Evolutionary conservation across 2,888 invertebrate species (phyloP), one percentile per base, ranked within the genome.

Genomic region (Galeopsomyia nigrocyanea): DNA sequence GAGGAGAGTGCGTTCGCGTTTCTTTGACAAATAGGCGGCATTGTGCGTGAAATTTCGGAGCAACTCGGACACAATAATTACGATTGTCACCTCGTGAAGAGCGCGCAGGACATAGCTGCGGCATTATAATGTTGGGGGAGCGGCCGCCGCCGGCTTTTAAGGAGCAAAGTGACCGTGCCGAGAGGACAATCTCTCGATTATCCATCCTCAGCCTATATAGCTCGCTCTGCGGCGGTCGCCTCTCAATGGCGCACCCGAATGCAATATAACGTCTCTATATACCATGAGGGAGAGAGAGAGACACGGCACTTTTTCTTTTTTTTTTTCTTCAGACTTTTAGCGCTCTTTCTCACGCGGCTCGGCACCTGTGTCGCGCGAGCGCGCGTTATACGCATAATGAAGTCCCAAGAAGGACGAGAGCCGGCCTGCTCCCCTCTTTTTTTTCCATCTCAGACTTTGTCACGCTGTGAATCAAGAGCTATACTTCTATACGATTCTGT

Each of bases 11-110:
- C 26, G n/a, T 60, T 58, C 46, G 46, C 51, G 19, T 55, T 21
- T 57, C 31, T 22, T 73, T 78, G 78, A 80, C 80, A 81, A 82
- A 80, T 80, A 78, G 76, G 60, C 56, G 53, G 26, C 62, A 75
- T 79, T 79, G 79, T 80, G 57, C 65, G 62, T 66, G 65, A 60
- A 69, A 21, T 60, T 65, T 65, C 70, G 22, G 6, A 51, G 70
- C 60, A 60, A 65, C 70, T 65, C 47, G 22, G 66, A 62, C 66
- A 66, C 62, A 62, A 71, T 62, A 66, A 71, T 71, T 67, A 66
- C 56, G 56, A 56, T 66, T 61, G 71, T 66, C 61, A 19, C 39
- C 49, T 14, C 31, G 19, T 13, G 53, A 39, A 53, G 53, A n/a
- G 19, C 6, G 19, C 6, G 19, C 61, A 26, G 22, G 62, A 50